Conservation (phyloP, 2,888 invertebrate genomes). For the Rutpela maculata region DNA sequence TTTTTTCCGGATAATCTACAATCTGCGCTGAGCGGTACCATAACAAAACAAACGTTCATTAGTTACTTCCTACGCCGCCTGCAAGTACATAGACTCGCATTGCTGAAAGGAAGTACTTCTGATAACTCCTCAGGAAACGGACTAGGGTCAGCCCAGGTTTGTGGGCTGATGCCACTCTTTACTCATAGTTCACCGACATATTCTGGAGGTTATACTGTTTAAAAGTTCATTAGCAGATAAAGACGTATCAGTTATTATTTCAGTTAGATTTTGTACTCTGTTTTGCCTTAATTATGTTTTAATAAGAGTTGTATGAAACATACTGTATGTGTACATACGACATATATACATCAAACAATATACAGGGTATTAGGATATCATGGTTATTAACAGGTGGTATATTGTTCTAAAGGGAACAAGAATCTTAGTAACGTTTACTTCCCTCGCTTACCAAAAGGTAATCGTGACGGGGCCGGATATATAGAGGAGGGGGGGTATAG, state of each 20-base stretch:
- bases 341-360: no score
- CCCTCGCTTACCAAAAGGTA: no score
- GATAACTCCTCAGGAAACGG: constrained; percentile 60
- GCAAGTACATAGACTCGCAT: constrained; percentile 50
- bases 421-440: no score
- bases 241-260: neutral
- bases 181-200: constrained; percentile 49
- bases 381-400: no score
- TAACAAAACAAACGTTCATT: constrained; percentile 39
- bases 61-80: constrained; percentile 49
- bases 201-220: constrained; percentile 4
- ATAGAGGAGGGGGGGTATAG: no score
- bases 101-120: constrained; percentile 58
- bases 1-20: constrained; percentile 43
- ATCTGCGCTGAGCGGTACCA: constrained; percentile 41
- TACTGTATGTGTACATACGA: no score
- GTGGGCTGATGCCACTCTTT: constrained; percentile 55
- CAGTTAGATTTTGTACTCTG: neutral
- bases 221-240: constrained; percentile 31
- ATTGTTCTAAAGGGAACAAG: no score
- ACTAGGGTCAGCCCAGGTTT: constrained; percentile 57
- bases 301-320: neutral
- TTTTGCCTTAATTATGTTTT: neutral
- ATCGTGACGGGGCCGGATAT: no score
- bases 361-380: no score